These are phyloP conservation scores for Andrena marginata DNA, from an alignment of 2,888 invertebrate species.

Conservation along the genomic window DNA sequence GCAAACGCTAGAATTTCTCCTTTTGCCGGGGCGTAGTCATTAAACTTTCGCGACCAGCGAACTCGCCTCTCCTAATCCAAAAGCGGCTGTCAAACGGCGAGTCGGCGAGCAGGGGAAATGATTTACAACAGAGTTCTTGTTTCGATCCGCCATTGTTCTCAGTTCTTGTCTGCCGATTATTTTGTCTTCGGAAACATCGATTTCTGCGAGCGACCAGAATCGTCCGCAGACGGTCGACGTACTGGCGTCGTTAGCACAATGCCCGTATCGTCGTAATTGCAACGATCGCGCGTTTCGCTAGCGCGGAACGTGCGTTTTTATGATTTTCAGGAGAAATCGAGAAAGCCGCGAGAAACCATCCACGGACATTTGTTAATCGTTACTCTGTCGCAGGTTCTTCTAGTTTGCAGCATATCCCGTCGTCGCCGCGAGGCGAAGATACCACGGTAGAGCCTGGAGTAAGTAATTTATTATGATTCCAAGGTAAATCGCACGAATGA, in stretches of 20 bases:
- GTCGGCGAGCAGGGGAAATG: too few species aligned
- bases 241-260: constrained; percentile 35
- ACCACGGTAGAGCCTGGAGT: too few species aligned
- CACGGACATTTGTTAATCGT: neutral
- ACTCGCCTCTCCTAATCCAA: too few species aligned
- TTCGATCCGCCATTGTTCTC: neutral
- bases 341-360: neutral
- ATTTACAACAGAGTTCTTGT: neutral
- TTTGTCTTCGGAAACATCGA: constrained; percentile 2
- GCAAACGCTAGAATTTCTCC: too few species aligned
- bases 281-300: neutral
- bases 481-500: too few species aligned
- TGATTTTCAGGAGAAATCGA: neutral
- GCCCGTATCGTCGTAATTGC: constrained; percentile 1
- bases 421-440: neutral
- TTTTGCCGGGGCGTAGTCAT: too few species aligned
- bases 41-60: too few species aligned
- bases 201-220: constrained; percentile 4
- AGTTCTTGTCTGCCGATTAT: neutral
- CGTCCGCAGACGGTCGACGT: constrained; percentile 16
- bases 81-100: too few species aligned
- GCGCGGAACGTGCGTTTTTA: neutral
- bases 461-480: too few species aligned
- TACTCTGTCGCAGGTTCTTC: neutral
- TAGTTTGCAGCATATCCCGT: neutral